Base-by-base conservation (phyloP, 2,113 vertebrate genomes). In the Syrmaticus mikado region DNA sequence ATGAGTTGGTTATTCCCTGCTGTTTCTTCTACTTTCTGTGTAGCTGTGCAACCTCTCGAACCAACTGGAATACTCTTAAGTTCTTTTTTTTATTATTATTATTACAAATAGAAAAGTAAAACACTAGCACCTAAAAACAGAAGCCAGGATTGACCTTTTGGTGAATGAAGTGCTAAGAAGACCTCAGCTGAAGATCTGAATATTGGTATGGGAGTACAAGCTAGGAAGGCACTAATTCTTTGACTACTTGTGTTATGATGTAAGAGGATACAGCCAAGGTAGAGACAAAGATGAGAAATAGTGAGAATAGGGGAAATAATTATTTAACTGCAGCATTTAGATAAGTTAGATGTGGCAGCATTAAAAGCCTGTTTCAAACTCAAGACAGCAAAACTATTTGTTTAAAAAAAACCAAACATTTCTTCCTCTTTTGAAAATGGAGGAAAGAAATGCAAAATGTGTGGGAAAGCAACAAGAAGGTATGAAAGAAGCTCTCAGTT, bases 101-200 rank as follows among this genome's bases (percentile, higher is more conserved):
- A 20, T 46, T 46, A 46, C 18, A 46, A 46, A 46, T 20, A 46
- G 45, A 20, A 50, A 94, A 95, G 72, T 57, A 81, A 53, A 84
- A 76, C 19, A 43, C 41, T 32, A 73, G 55, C 77, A 85, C 85
- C 83, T 60, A 24, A 90, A 90, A 93, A 71, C 50, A 64, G 68
- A 89, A 94, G 70, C 80, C 90, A 82, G 85, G 46, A 25, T 67
- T 96, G 89, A 96, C 90, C 91, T 97, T 93, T 88, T 53, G 53
- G 52, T 38, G 87, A 80, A 76, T 38, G 50, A 93, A 94, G 73
- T 83, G 87, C 66, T 90, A 94, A 66, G 27, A 79, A 21, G 52
- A 93, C 36, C 74, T 93, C 64, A 82, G 7, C 22, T 55, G 90
- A 27, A 88, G 58, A 87, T 87, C 67, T 75, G 83, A 64, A 73